These are phyloP conservation scores for Drosophila tristis DNA, from an alignment of 1,140 invertebrate species.

Conservation along the genomic window DNA sequence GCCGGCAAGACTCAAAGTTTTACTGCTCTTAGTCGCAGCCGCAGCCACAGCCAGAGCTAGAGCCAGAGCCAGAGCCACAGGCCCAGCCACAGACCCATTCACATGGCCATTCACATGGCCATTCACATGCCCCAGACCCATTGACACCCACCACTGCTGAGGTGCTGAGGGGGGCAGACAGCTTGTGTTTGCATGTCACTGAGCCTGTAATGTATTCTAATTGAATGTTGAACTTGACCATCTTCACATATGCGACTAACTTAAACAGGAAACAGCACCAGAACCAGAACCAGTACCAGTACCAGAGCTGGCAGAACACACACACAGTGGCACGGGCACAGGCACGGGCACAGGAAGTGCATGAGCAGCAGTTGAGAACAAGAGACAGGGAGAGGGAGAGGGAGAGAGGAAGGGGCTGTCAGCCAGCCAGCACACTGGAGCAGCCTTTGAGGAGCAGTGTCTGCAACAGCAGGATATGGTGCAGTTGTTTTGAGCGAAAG, in stretches of 20 bases:
- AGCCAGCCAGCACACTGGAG: background rate
- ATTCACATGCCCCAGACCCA: background rate
- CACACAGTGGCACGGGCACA: background rate
- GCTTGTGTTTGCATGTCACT: slow-evolving; percentile 67
- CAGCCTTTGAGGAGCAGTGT: background rate
- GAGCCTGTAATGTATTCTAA: slow-evolving; percentile 81
- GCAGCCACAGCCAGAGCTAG: too few relatives aligned
- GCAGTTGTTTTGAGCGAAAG: background rate
- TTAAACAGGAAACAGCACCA: slow-evolving; percentile 32
- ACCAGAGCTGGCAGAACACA: too few relatives aligned
- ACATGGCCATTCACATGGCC: too few relatives aligned
- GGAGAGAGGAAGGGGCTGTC: background rate
- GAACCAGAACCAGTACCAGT: too few relatives aligned
- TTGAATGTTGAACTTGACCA: slow-evolving; percentile 81
- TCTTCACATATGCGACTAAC: slow-evolving; percentile 50
- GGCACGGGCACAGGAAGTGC: slow-evolving; percentile 13
- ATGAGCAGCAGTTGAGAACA: slow-evolving; percentile 6
- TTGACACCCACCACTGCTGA: slow-evolving; percentile 36
- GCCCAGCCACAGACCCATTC: too few relatives aligned
- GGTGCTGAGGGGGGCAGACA: slow-evolving; percentile 52
- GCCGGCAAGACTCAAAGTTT: slow-evolving; percentile 46
- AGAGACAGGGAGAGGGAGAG: slow-evolving; percentile 1
- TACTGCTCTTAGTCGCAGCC: slow-evolving; percentile 21
- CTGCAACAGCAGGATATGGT: background rate
- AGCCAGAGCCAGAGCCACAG: too few relatives aligned